These are phyloP conservation scores for Lasioglossum lativentre DNA, from an alignment of 2,888 invertebrate species.

Conservation along the genomic window DNA sequence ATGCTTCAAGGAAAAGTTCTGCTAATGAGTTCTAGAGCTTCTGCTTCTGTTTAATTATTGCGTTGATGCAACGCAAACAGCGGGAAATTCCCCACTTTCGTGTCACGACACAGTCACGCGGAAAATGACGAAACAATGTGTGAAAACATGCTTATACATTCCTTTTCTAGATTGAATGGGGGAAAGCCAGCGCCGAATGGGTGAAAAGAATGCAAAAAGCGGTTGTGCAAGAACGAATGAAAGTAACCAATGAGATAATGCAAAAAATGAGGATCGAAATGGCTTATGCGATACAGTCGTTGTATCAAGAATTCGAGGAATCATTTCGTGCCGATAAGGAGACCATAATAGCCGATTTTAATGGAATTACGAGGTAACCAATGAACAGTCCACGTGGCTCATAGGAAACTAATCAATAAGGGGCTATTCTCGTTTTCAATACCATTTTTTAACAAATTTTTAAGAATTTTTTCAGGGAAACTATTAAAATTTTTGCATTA, in stretches of 20 bases:
- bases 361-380: conserved; percentile 75
- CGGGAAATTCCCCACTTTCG: neutral
- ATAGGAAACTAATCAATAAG: neutral
- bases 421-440: neutral
- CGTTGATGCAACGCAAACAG: neutral
- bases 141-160: neutral
- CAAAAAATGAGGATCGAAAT: conserved; percentile 74
- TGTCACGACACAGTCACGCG: neutral
- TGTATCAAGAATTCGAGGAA: conserved; percentile 73
- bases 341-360: conserved; percentile 78
- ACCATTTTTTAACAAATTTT: neutral
- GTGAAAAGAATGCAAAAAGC: conserved; percentile 69
- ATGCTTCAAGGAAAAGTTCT: neutral
- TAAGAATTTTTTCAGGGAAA: neutral
- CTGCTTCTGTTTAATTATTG: neutral
- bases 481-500: neutral
- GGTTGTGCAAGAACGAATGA: conserved; percentile 69
- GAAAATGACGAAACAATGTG: neutral
- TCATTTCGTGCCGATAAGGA: conserved; percentile 65
- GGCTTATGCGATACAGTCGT: conserved; percentile 61
- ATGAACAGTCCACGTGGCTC: neutral
- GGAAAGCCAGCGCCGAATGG: conserved; percentile 54
- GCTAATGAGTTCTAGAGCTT: neutral
- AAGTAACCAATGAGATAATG: conserved; percentile 72
- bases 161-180: conserved; percentile 63